Evolutionary conservation across 2,797 vertebrate species (phyloP).

Genomic region (Acrocephalus scirpaceus): DNA sequence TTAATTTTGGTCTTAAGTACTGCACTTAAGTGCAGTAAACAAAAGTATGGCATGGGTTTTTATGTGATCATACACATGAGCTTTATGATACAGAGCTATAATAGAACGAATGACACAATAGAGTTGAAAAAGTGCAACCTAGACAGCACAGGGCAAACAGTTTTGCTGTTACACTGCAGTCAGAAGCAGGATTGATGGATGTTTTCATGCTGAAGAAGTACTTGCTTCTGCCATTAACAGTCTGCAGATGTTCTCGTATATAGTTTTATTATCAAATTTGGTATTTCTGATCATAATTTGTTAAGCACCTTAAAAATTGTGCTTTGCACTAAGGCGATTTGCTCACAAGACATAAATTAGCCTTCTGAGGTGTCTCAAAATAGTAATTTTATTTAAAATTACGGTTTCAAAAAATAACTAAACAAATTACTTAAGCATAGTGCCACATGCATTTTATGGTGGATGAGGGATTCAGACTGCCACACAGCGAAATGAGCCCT

Average conservation of each 20-base stretch:
- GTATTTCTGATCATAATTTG: background rate
- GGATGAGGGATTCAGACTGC: background rate
- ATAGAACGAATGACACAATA: background rate
- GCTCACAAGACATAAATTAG: background rate
- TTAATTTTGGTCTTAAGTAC: slow-evolving; percentile 66
- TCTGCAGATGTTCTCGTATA: background rate
- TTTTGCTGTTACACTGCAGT: background rate
- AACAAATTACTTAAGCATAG: background rate
- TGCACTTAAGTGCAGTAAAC: slow-evolving; percentile 54
- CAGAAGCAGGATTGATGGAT: background rate
- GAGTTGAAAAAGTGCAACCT: background rate
- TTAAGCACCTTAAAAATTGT: background rate
- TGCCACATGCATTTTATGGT: background rate
- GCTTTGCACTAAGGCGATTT: background rate
- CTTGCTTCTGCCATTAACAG: background rate
- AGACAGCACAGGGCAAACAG: background rate
- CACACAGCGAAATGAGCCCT: background rate
- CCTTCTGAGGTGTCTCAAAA: background rate
- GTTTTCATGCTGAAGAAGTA: background rate
- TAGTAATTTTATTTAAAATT: background rate
- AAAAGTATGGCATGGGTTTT: background rate
- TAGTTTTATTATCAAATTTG: background rate
- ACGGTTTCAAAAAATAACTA: background rate
- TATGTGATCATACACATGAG: background rate
- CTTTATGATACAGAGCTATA: background rate